phyloP scores from a whole-genome alignment of 2,888 invertebrate genomes.

The Callimorpha dominula region DNA sequence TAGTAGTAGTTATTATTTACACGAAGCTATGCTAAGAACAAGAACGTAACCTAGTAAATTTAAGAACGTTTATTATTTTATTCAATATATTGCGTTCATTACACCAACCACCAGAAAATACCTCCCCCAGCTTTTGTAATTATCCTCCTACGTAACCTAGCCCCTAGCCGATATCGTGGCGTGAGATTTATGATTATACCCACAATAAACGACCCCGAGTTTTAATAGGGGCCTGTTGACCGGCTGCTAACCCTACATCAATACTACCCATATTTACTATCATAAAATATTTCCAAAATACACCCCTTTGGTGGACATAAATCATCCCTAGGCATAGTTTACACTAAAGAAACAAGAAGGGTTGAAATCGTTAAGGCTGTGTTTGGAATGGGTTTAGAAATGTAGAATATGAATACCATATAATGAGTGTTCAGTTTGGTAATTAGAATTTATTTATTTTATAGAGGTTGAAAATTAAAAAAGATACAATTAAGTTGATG shows the following conservation, averaged over 20 bases:
- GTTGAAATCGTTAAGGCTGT: constrained; percentile 41
- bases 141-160: constrained; percentile 58
- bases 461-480: too few relatives aligned
- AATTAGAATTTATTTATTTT: too few relatives aligned
- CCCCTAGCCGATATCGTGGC: constrained; percentile 65
- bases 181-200: constrained; percentile 69
- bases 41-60: neutral
- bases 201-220: constrained; percentile 66
- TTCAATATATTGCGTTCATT: constrained; percentile 16
- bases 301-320: constrained; percentile 45
- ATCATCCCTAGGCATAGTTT: constrained; percentile 30
- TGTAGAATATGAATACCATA: constrained; percentile 33
- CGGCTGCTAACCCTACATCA: constrained; percentile 58
- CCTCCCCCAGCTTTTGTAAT: constrained; percentile 60
- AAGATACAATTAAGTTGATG: too few relatives aligned
- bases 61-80: neutral
- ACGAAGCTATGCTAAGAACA: neutral
- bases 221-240: constrained; percentile 59
- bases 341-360: constrained; percentile 41
- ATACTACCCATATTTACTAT: constrained; percentile 50
- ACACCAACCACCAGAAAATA: constrained; percentile 28
- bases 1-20: too few relatives aligned
- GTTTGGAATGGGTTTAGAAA: constrained; percentile 33
- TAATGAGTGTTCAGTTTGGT: constrained; percentile 18
- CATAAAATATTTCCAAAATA: constrained; percentile 53